phyloP scores from a whole-genome alignment of 2,888 invertebrate genomes.

The Eilema griseolum region DNA sequence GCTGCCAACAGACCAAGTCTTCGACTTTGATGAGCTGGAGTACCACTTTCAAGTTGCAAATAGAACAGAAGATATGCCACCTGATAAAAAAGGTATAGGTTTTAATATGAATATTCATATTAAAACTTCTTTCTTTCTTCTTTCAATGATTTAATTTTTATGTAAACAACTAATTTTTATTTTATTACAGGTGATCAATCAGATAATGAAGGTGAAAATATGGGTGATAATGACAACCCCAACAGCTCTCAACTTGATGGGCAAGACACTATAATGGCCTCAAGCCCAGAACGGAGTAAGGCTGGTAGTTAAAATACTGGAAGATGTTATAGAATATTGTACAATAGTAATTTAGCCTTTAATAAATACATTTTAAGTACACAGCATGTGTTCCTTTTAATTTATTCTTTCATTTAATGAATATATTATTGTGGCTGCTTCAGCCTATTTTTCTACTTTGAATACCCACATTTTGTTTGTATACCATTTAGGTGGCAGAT shows the following conservation, averaged over 20 bases:
- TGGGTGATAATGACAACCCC: slow-evolving; percentile 75
- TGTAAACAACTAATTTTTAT: neutral
- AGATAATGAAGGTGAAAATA: slow-evolving; percentile 82
- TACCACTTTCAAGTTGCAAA: slow-evolving; percentile 90
- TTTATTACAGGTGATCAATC: slow-evolving; percentile 68
- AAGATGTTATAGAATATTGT: slow-evolving; percentile 20
- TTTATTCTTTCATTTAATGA: neutral
- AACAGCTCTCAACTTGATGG: slow-evolving; percentile 78
- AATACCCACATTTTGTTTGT: no score
- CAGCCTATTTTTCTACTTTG: no score
- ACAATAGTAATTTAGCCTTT: slow-evolving; percentile 14
- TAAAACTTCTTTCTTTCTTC: no score
- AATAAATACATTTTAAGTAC: neutral
- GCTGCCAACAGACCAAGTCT: slow-evolving; percentile 97
- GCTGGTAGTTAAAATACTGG: slow-evolving; percentile 60
- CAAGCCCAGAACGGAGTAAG: slow-evolving; percentile 79
- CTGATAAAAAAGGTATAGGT: slow-evolving; percentile 82
- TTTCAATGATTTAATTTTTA: neutral
- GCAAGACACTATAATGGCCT: slow-evolving; percentile 68
- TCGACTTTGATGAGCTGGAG: slow-evolving; percentile 95
- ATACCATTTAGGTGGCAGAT: no score
- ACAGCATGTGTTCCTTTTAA: neutral
- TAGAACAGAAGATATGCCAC: slow-evolving; percentile 88
- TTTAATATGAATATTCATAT: neutral
- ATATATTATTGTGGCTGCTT: no score